Evolutionary conservation across 2,888 invertebrate genomes (phyloP).

Genomic region (Ochlodes sylvanus): DNA sequence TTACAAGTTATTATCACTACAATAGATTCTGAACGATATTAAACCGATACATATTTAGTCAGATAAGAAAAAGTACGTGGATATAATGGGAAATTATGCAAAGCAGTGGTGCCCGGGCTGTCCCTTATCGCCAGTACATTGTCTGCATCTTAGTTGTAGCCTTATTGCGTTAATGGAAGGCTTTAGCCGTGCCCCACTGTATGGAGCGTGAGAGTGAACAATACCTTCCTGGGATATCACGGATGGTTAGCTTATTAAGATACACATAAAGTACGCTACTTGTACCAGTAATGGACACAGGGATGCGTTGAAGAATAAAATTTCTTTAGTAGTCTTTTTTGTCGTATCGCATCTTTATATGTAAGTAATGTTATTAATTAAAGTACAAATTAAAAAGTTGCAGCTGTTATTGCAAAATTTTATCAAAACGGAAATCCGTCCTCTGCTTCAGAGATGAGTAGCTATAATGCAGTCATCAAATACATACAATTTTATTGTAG

Average conservation of each 20-base stretch:
- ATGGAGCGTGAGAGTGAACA: slow-evolving; percentile 40
- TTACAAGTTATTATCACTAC: not conserved
- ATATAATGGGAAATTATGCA: slow-evolving; percentile 50
- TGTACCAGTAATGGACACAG: not conserved
- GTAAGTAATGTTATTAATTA: too few species aligned
- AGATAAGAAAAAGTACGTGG: slow-evolving; percentile 40
- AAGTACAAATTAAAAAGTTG: too few species aligned
- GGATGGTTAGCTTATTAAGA: slow-evolving; percentile 20
- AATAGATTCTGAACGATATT: slow-evolving; percentile 12
- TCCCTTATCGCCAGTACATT: slow-evolving; percentile 64
- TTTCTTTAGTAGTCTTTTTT: too few species aligned
- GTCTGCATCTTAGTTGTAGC: slow-evolving; percentile 64
- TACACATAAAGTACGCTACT: slow-evolving; percentile 9
- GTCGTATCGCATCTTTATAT: too few species aligned
- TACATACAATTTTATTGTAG: too few species aligned
- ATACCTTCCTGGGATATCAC: slow-evolving; percentile 23
- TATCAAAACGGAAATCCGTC: too few species aligned
- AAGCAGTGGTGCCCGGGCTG: slow-evolving; percentile 58
- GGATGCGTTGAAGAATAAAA: too few species aligned
- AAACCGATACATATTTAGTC: slow-evolving; percentile 29
- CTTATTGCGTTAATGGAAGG: slow-evolving; percentile 61
- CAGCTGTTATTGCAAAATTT: too few species aligned
- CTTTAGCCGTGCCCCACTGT: slow-evolving; percentile 23
- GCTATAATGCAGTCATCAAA: too few species aligned
- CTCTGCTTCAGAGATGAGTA: too few species aligned